phyloP scores from a whole-genome alignment of 2,888 invertebrate genomes.

The Thecocarcelia acutangulata region DNA sequence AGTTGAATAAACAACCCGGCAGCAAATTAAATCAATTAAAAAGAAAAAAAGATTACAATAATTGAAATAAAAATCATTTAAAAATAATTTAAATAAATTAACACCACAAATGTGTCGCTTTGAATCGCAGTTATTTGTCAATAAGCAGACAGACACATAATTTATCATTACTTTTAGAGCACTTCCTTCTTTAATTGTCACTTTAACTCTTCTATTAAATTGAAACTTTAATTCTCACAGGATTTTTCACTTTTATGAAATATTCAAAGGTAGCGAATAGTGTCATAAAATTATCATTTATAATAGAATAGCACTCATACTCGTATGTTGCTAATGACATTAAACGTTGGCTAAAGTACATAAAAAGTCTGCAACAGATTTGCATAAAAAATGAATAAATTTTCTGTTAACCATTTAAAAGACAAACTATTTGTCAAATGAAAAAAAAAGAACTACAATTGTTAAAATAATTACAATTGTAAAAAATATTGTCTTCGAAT shows the following conservation, averaged over 20 bases:
- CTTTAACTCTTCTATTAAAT: not conserved
- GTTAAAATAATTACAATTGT: constrained; percentile 7
- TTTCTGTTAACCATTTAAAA: constrained; percentile 20
- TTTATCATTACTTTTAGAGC: constrained; percentile 39
- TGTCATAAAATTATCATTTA: constrained; percentile 13
- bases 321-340: constrained; percentile 28
- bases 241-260: not conserved
- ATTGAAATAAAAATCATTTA: constrained; percentile 15
- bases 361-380: constrained; percentile 36
- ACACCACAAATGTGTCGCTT: constrained; percentile 9
- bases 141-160: constrained; percentile 28
- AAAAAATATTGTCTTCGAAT: too few species aligned
- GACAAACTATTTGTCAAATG: constrained; percentile 33
- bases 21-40: constrained; percentile 21
- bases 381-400: constrained; percentile 67
- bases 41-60: too few species aligned
- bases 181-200: not conserved
- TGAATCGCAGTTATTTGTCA: constrained; percentile 29
- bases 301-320: not conserved
- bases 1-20: constrained; percentile 20
- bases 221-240: constrained; percentile 2
- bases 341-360: constrained; percentile 51
- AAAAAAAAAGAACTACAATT: constrained; percentile 30
- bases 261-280: not conserved
- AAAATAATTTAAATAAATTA: constrained; percentile 52